Evolutionary conservation across 64 coral and sea anemone genomes (phyloP).

Genomic region (Platygyra sinensis): DNA sequence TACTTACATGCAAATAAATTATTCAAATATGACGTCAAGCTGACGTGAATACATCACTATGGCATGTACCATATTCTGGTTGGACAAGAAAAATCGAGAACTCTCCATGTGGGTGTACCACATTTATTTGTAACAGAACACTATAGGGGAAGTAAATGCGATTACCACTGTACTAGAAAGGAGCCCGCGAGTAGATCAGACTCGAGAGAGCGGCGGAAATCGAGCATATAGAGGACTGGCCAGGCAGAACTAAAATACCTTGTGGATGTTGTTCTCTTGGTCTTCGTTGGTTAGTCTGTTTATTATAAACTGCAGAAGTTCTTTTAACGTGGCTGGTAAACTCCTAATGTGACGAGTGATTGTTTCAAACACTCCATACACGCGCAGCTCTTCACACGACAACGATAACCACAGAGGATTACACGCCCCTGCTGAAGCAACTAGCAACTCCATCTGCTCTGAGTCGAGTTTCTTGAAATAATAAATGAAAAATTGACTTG

Average conservation of each 20-base stretch:
- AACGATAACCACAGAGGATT: constrained; percentile 91
- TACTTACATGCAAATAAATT: too few relatives aligned
- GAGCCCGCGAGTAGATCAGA: too few relatives aligned
- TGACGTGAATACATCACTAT: not conserved
- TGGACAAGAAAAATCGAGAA: not conserved
- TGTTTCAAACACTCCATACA: constrained; percentile 88
- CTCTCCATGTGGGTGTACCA: too few relatives aligned
- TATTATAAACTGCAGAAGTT: constrained; percentile 71
- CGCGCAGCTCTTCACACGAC: constrained; percentile 86
- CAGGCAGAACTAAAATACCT: constrained; percentile 35
- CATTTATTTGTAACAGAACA: too few relatives aligned
- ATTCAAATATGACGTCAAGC: too few relatives aligned
- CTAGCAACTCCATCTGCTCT: constrained; percentile 74
- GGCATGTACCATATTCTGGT: not conserved
- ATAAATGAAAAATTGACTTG: too few relatives aligned
- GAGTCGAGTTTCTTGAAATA: constrained; percentile 73
- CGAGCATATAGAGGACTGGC: too few relatives aligned
- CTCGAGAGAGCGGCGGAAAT: too few relatives aligned
- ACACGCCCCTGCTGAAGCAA: constrained; percentile 62
- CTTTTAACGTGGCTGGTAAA: constrained; percentile 54
- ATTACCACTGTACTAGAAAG: not conserved
- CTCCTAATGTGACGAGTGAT: constrained; percentile 72
- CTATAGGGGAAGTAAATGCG: too few relatives aligned
- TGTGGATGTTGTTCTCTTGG: constrained; percentile 60
- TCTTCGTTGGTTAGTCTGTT: constrained; percentile 72